A percentile compares a stretch with the other conserved stretches of the same genome.
Conservation (phyloP, 2,888 invertebrate species). For the Minunthozetes semirufus region DNA sequence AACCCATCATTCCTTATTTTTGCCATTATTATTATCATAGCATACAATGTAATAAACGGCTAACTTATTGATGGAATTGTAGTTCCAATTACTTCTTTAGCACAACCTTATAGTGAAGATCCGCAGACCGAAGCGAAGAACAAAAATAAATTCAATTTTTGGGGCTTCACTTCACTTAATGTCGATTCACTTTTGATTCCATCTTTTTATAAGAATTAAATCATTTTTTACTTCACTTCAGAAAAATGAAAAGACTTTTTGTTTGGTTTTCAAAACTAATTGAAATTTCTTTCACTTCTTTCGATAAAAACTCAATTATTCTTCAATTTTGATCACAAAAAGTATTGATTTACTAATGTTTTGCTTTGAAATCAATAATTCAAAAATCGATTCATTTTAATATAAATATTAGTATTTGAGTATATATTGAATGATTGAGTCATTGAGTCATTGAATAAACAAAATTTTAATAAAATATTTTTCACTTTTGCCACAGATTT, state of each 20-base stretch:
- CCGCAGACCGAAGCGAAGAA: not conserved
- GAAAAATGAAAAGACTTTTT: too few relatives aligned
- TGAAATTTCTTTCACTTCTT: too few relatives aligned
- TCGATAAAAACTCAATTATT: too few relatives aligned
- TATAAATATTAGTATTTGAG: too few relatives aligned
- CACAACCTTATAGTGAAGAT: not conserved
- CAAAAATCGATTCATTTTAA: too few relatives aligned
- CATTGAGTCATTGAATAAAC: not conserved
- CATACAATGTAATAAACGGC: slow-evolving; percentile 19
- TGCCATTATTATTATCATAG: slow-evolving; percentile 5
- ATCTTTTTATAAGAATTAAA: too few relatives aligned
- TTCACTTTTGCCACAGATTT: not conserved
- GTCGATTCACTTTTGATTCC: not conserved
- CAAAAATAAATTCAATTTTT: not conserved
- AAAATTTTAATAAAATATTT: not conserved
- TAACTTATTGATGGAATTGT: slow-evolving; percentile 20
- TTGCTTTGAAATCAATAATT: too few relatives aligned
- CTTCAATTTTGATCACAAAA: too few relatives aligned
- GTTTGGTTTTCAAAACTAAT: too few relatives aligned
- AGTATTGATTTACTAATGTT: too few relatives aligned
- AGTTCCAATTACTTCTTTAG: slow-evolving; percentile 2
- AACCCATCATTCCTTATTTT: slow-evolving; percentile 5
- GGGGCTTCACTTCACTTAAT: not conserved
- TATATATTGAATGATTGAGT: too few relatives aligned
- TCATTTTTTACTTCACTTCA: too few relatives aligned